Conservation (phyloP, 2,113 vertebrate species). For the Varanus komodoensis region DNA sequence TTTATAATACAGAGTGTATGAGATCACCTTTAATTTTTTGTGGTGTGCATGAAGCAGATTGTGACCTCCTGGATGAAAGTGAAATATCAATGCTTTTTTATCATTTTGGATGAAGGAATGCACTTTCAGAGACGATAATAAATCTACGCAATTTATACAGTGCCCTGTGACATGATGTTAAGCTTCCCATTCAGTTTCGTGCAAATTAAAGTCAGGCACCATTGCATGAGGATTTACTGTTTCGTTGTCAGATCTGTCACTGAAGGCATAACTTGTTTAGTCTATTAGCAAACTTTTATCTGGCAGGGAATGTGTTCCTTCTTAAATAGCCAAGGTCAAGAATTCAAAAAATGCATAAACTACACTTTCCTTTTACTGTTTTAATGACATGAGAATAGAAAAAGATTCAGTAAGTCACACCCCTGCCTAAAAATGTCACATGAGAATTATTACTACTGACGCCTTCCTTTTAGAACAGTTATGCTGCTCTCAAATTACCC, state of each 20-base stretch:
- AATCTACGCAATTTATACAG: not conserved
- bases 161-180: not conserved
- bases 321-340: not conserved
- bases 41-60: not conserved
- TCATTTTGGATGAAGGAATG: not conserved
- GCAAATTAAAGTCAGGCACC: not conserved
- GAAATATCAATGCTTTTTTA: not conserved
- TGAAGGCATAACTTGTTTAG: not conserved
- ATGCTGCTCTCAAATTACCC: not conserved
- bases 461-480: not conserved
- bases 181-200: not conserved
- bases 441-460: not conserved
- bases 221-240: not conserved
- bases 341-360: not conserved
- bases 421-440: not conserved
- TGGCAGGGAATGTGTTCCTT: not conserved
- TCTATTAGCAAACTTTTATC: not conserved
- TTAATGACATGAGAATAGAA: not conserved
- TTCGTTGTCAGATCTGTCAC: not conserved
- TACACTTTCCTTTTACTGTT: not conserved
- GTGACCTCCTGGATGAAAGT: not conserved
- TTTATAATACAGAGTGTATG: not conserved
- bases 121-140: not conserved
- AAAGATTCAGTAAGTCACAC: conserved; percentile 8
- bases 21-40: not conserved